phyloP scores from a whole-genome alignment of 2,113 vertebrate genomes.

The Grantiella picta region DNA sequence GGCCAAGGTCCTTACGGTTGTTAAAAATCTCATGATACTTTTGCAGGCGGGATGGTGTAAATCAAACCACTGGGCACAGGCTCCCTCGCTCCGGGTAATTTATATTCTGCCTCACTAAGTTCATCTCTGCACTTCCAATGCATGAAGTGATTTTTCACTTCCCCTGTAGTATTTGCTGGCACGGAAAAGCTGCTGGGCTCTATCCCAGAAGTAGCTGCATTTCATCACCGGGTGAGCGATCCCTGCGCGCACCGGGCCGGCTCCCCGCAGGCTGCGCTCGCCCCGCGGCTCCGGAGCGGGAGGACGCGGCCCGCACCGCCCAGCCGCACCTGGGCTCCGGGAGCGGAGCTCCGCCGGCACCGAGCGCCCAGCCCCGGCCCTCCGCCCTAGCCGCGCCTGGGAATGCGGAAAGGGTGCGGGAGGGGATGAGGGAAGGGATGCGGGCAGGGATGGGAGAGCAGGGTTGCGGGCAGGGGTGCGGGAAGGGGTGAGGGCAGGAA shows the following conservation, averaged over 20 bases:
- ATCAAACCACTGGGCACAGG: constrained; percentile 35
- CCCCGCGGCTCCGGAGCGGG: not conserved
- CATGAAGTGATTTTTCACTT: constrained; percentile 56
- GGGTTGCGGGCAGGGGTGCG: not conserved
- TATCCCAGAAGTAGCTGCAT: constrained; percentile 61
- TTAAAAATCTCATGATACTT: constrained; percentile 45
- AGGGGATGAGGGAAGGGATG: not conserved
- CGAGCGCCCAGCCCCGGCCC: not conserved
- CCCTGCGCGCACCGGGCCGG: not conserved
- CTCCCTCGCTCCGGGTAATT: constrained; percentile 20
- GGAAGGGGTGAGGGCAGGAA: not conserved
- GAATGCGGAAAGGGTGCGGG: not conserved
- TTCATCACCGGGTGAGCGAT: constrained; percentile 47
- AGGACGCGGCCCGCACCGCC: not conserved
- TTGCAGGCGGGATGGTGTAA: constrained; percentile 29
- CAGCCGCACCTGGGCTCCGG: not conserved
- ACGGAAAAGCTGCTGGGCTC: constrained; percentile 56
- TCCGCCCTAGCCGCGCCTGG: not conserved
- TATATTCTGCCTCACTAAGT: constrained; percentile 53
- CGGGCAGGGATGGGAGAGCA: fast-evolving
- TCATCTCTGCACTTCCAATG: constrained; percentile 61
- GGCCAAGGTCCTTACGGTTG: constrained; percentile 20
- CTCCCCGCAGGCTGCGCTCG: not conserved
- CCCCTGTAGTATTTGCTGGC: constrained; percentile 61
- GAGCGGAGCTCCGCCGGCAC: not conserved